These are phyloP conservation scores for Onchidella celtica DNA, from an alignment of 2,888 invertebrate genomes.

Conservation along the genomic window DNA sequence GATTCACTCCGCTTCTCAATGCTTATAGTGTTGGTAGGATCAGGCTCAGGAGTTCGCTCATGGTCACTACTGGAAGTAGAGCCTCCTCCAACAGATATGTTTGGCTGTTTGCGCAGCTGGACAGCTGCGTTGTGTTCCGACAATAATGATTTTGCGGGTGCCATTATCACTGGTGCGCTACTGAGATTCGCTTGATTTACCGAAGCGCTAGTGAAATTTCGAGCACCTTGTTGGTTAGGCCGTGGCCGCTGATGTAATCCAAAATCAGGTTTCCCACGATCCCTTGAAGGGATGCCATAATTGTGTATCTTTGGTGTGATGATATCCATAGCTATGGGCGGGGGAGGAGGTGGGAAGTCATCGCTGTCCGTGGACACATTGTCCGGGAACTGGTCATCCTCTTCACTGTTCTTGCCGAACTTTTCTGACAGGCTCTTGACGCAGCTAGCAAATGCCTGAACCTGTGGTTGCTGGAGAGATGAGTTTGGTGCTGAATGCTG, in stretches of 20 bases:
- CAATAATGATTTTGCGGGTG: not conserved
- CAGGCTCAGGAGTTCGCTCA: conserved; percentile 14
- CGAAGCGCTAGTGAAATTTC: not conserved
- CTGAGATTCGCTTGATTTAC: conserved; percentile 2
- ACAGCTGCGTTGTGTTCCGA: not conserved
- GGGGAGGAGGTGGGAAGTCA: conserved; percentile 76
- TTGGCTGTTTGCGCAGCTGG: conserved; percentile 6
- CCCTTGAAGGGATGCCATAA: conserved; percentile 67
- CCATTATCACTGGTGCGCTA: not conserved
- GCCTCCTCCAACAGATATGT: not conserved
- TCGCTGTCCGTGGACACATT: conserved; percentile 73
- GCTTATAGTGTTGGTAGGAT: conserved; percentile 2
- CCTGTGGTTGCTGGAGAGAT: conserved; percentile 52
- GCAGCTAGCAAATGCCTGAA: conserved; percentile 79
- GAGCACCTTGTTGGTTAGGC: not conserved
- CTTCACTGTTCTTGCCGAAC: conserved; percentile 71
- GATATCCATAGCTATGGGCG: conserved; percentile 76
- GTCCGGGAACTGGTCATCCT: conserved; percentile 66
- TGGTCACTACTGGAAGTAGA: not conserved
- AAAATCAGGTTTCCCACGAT: conserved; percentile 28
- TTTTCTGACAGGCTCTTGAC: conserved; percentile 74
- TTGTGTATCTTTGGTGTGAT: conserved; percentile 76
- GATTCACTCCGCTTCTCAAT: conserved; percentile 47
- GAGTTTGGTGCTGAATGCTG: conserved; percentile 22
- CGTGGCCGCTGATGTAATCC: conserved; percentile 27